These are phyloP conservation scores for Craterocephalus amniculus DNA, from an alignment of 2,797 vertebrate species.

Conservation along the genomic window DNA sequence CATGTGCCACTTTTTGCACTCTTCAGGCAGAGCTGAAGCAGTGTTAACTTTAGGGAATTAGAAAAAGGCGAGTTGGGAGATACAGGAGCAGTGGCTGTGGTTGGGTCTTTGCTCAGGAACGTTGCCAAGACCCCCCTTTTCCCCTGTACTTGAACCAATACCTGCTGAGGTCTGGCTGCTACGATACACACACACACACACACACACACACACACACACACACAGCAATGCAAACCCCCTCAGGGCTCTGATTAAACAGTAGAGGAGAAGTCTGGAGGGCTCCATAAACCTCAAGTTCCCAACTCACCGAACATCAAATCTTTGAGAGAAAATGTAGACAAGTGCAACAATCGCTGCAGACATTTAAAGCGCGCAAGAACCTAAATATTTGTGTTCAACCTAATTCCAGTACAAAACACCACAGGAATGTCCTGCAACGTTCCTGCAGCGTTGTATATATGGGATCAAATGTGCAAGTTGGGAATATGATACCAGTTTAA, in stretches of 20 bases:
- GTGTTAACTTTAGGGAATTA: slow-evolving; percentile 69
- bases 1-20: slow-evolving; percentile 63
- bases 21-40: slow-evolving; percentile 48
- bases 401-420: slow-evolving; percentile 43
- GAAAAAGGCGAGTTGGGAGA: slow-evolving; percentile 40
- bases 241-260: slow-evolving; percentile 59
- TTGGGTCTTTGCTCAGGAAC: slow-evolving; percentile 64
- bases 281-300: slow-evolving; percentile 46
- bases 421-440: slow-evolving; percentile 49
- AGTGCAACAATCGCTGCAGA: slow-evolving; percentile 36
- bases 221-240: slow-evolving; percentile 60
- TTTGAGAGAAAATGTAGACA: slow-evolving; percentile 24
- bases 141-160: slow-evolving; percentile 61
- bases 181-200: slow-evolving; percentile 54
- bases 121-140: slow-evolving; percentile 47
- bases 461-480: slow-evolving; percentile 42
- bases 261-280: slow-evolving; percentile 30
- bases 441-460: slow-evolving; percentile 56
- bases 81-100: slow-evolving; percentile 36
- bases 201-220: slow-evolving; percentile 53
- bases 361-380: slow-evolving; percentile 30
- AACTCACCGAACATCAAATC: slow-evolving; percentile 22
- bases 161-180: slow-evolving; percentile 75
- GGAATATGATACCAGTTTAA: slow-evolving; percentile 46
- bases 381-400: slow-evolving; percentile 56